phyloP scores from a whole-genome alignment of 2,113 vertebrate species.

The Clarias batrachus region DNA sequence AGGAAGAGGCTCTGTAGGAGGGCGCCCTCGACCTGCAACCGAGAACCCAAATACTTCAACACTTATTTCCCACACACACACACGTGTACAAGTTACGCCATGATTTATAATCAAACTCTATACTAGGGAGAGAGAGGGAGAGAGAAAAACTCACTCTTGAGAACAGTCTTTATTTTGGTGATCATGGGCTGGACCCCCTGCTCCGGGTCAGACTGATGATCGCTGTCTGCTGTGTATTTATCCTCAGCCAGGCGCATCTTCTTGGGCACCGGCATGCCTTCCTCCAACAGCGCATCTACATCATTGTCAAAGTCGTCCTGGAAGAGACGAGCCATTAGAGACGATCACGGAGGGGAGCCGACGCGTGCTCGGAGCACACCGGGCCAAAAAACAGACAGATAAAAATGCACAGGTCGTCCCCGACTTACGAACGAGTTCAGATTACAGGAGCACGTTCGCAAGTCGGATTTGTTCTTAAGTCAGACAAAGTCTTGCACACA shows the following conservation, averaged over 20 bases:
- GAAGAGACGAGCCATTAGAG: conserved; percentile 35
- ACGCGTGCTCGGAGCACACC: too few relatives aligned
- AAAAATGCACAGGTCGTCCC: too few relatives aligned
- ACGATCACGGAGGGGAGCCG: neutral
- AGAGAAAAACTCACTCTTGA: conserved; percentile 86
- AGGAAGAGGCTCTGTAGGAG: conserved; percentile 94
- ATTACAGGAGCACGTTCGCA: too few relatives aligned
- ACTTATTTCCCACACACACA: neutral
- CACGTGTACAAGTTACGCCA: neutral
- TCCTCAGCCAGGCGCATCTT: conserved; percentile 87
- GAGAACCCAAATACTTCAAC: conserved; percentile 26
- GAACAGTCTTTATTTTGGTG: conserved; percentile 99
- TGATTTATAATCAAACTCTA: too few relatives aligned
- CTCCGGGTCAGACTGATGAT: conserved; percentile 93
- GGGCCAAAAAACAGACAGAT: too few relatives aligned
- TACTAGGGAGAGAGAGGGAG: neutral
- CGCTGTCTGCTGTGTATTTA: conserved; percentile 86
- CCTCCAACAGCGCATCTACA: conserved; percentile 94
- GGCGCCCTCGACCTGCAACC: conserved; percentile 88
- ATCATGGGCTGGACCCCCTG: conserved; percentile 96
- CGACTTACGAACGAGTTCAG: too few relatives aligned
- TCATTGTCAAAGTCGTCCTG: conserved; percentile 99
- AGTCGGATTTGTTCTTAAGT: too few relatives aligned
- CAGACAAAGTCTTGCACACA: too few relatives aligned
- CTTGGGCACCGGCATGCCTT: conserved; percentile 92